A percentile compares a stretch with the other conserved stretches of the same genome.
phyloP scores from a whole-genome alignment of 2,888 invertebrate species.

The Stomorhina lunata region DNA sequence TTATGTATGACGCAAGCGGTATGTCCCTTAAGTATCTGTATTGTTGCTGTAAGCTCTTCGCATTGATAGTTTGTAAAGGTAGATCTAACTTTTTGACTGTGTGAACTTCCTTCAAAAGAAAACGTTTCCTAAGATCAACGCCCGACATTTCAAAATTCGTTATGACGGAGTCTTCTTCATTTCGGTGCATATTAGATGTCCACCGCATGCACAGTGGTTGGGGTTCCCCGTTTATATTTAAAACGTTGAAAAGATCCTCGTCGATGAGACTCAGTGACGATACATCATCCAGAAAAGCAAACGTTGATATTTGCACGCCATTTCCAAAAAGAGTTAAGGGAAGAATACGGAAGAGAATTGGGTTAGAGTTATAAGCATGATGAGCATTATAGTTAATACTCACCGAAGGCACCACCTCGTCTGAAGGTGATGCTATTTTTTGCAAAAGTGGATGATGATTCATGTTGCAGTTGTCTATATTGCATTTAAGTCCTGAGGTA shows the following conservation, averaged over 20 bases:
- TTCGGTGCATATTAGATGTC: constrained; percentile 51
- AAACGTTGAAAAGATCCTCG: constrained; percentile 31
- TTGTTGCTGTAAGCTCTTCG: constrained; percentile 2
- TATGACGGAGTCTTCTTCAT: constrained; percentile 52
- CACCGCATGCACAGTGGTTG: constrained; percentile 57
- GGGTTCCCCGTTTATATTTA: constrained; percentile 41
- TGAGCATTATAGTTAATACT: constrained; percentile 10
- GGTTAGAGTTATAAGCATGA: neutral
- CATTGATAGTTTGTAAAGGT: constrained; percentile 24
- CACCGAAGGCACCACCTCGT: neutral
- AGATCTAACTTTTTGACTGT: constrained; percentile 19
- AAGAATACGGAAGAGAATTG: constrained; percentile 52
- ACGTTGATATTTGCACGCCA: constrained; percentile 43
- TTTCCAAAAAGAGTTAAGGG: constrained; percentile 56
- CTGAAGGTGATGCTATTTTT: constrained; percentile 19
- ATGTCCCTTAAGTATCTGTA: constrained; percentile 38
- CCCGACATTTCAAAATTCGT: constrained; percentile 37
- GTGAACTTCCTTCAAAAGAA: constrained; percentile 29
- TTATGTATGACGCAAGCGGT: constrained; percentile 39
- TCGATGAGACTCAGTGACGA: constrained; percentile 44
- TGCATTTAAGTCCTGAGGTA: constrained; percentile 24
- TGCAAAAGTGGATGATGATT: constrained; percentile 47
- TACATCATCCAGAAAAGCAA: constrained; percentile 54
- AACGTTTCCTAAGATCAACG: constrained; percentile 1
- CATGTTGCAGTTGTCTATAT: constrained; percentile 29